Evolutionary conservation across 1,140 invertebrate genomes (phyloP), one percentile per base, ranked within the genome.

Genomic region (Scaptomyza graminum): DNA sequence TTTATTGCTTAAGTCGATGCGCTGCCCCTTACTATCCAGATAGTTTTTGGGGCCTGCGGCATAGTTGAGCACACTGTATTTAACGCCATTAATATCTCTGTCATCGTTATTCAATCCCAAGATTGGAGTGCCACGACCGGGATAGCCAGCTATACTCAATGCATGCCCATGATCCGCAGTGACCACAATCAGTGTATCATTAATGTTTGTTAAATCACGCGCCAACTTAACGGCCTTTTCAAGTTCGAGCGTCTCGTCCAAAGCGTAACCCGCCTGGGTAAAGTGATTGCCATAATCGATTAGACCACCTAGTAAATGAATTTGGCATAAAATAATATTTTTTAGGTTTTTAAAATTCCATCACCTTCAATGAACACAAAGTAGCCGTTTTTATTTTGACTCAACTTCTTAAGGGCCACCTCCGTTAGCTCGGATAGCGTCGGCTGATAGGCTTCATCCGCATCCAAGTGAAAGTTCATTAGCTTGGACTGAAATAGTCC

Each of bases 361-460:
- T 68, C 6, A 68, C 66, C 95, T 94, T 96, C 95, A 37, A 95
- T 93, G 69, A 95, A 95, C 0, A 95, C 80, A 66, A 95, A 94
- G 72, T 92, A 96, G 11, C 97, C 97, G 8, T 96, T 94, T 0
- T 90, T 34, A 76, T 95, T 95, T 66, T 94, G 95, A 3, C 93
- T 92, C 6, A 98, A 91, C 11, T 97, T 93, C 76, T 95, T 93
- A 13, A 98, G 95, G 1, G 70, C 7, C 13, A 79, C 16, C 44
- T 87, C 83, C 11, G 96, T 96, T 96, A 98, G 97, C 90, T 97
- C 96, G 16, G 93, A 93, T 0, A 98, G 90, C 4, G 93, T 93
- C 0, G 95, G 95, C 11, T 92, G 91, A 72, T 76, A 92, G 75
- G 91, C 93, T 25, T 92, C 93, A 52, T 87, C 54, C 11, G 78